Percentiles rank a stretch among this genome's conserved stretches.
These are phyloP conservation scores for Theonella swinhoei DNA, from an alignment of 37 sponge, comb jelly and placozoan genomes.

Conservation along the genomic window DNA sequence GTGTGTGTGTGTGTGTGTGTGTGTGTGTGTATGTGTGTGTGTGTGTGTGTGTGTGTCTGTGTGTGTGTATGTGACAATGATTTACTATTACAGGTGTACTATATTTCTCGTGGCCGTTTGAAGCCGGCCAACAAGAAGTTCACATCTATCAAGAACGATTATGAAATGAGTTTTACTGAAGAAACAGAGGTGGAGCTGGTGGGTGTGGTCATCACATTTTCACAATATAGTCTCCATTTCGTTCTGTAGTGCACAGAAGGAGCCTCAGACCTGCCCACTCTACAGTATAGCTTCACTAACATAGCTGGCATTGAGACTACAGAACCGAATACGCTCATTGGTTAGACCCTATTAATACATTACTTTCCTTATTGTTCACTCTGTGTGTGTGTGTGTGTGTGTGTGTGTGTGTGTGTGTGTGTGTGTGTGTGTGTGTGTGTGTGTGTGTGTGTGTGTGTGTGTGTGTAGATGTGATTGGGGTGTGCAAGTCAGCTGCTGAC, in stretches of 20 bases:
- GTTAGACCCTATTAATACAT: conserved; percentile 41
- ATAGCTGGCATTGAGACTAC: conserved; percentile 67
- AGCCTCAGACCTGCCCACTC: conserved; percentile 52
- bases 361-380: too few relatives aligned
- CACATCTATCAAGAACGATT: conserved; percentile 87
- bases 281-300: conserved; percentile 63
- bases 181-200: conserved; percentile 85
- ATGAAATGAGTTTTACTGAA: conserved; percentile 74
- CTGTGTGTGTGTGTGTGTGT: too few relatives aligned
- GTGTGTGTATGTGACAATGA: background rate
- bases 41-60: conserved; percentile 6
- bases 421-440: too few relatives aligned
- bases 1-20: too few relatives aligned
- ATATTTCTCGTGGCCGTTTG: conserved; percentile 69
- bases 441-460: too few relatives aligned
- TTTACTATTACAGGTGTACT: conserved; percentile 67
- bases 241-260: conserved; percentile 59
- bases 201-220: background rate
- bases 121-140: conserved; percentile 91
- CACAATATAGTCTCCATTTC: background rate
- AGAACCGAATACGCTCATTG: conserved; percentile 69
- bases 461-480: conserved; percentile 83
- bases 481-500: conserved; percentile 69
- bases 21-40: too few relatives aligned
- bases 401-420: too few relatives aligned